Evolutionary conservation across 2,888 invertebrate genomes (phyloP), one percentile per base, ranked within the genome.

Genomic region (Buathra laborator): DNA sequence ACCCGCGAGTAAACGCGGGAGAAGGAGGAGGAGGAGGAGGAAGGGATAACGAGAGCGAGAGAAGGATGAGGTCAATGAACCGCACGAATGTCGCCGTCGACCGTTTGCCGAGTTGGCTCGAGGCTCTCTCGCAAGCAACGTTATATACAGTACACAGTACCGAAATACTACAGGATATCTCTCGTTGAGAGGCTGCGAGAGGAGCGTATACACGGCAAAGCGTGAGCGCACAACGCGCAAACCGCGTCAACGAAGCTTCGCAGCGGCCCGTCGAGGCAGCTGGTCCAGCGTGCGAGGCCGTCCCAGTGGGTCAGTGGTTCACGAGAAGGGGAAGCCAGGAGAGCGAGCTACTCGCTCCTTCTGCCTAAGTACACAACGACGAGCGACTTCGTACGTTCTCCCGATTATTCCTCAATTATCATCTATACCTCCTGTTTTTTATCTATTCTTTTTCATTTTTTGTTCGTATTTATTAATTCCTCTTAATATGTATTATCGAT

Each of bases 231-330:
- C 43, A 37, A 37, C 74, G 46, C 44, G 16, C n/a, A 14, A 51
- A 71, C 46, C 59, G 62, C 67, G 44, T 64, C 56, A 62, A 68
- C 72, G 78, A 78, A 78, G 78, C 78, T 78, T 68, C 64, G 44
- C 56, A 66, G 64, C 64, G 37, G 19, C 66, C 10, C 56, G 24
- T 66, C 32, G 79, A 46, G 64, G 56, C 59, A 78, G 83, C 83
- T 77, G 84, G 80, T 72, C 68, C 77, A 74, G 75, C 59, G 84
- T 56, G 62, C 64, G 86, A 74, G 83, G 86, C 81, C 77, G 67
- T 79, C 82, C 89, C 91, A 93, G 92, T 93, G 92, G 93, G 93
- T 93, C 92, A 93, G 91, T 93, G 91, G 92, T 92, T 91, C 93
- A 93, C 88, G 89, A 74, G 86, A 81, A 75, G 83, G 84, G 84